Evolutionary conservation across 2,888 invertebrate genomes (phyloP), one percentile per base, ranked within the genome.

Genomic region (Ormyrus nitidulus): DNA sequence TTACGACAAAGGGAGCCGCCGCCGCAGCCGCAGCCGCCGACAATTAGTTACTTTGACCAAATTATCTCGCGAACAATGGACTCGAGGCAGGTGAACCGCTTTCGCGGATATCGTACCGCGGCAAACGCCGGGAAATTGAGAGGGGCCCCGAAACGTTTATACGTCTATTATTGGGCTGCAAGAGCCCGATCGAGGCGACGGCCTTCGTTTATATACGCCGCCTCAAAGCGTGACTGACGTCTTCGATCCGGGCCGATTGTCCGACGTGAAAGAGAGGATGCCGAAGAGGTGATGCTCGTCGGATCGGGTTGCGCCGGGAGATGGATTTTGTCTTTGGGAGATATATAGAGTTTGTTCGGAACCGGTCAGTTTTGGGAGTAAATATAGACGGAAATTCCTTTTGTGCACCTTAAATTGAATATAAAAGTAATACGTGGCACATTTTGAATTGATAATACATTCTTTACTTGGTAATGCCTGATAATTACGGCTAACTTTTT

Each of bases 41-140:
- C 90, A 89, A 90, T 90, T 90, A 90, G 90, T 90, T 89, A 90
- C 89, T 90, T 88, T 89, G 89, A 89, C 90, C 87, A 87, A 90
- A 90, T 90, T 90, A 90, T 90, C 89, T 86, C 85, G 86, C 85
- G 86, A 86, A 89, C 89, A 90, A 90, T 88, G 84, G 84, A 77
- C 72, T 82, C 83, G 84, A 86, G 85, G 85, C 88, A 86, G 87
- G 87, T 87, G 68, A 61, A 49, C 11, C 11, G 7, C 64, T 49
- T 58, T 75, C 58, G 73, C 73, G 64, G 71, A 70, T 13, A 5
- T n/a, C n/a, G 19, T 13, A 3, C 8, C 11, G 49, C 13, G 53
- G 13, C 65, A 0, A 53, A 34, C 10, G 61, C 4, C 34, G 6
- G 9, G 54, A 54, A 66, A 66, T 66, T 10, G 59, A 48, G 11